phyloP scores from a whole-genome alignment of 1,140 invertebrate species.

The Dolichoris vasculosae region DNA sequence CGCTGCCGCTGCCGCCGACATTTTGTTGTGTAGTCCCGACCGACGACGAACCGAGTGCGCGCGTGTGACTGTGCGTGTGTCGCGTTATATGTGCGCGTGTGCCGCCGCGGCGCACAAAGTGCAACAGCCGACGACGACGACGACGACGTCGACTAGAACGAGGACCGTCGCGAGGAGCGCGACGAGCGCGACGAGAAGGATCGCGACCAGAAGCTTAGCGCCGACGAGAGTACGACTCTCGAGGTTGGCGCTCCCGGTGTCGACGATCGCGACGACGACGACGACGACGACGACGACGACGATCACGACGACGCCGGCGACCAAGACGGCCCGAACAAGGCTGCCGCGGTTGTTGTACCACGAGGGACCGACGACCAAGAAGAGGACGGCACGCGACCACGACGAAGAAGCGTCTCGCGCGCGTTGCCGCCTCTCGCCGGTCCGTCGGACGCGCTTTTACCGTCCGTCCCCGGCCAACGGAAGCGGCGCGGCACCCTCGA shows the following conservation, averaged over 20 bases:
- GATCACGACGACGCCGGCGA: not conserved
- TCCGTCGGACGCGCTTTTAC: not conserved
- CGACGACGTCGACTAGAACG: not conserved
- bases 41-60: slow-evolving; percentile 56
- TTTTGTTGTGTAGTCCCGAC: slow-evolving; percentile 46
- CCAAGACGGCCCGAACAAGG: not conserved
- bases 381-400: not conserved
- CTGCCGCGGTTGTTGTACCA: not conserved
- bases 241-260: not conserved
- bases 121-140: not conserved
- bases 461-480: not conserved
- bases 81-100: slow-evolving; percentile 38
- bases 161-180: not conserved
- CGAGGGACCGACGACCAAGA: not conserved
- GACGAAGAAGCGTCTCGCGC: not conserved
- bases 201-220: not conserved
- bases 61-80: slow-evolving; percentile 51
- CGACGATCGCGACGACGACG: not conserved
- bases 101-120: slow-evolving; percentile 37
- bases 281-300: not conserved
- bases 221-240: not conserved
- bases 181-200: not conserved
- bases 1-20: slow-evolving; percentile 7
- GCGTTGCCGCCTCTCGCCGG: not conserved
- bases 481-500: slow-evolving; percentile 2